Evolutionary conservation across 2,113 vertebrate species (phyloP).

Genomic region (Limanda limanda): DNA sequence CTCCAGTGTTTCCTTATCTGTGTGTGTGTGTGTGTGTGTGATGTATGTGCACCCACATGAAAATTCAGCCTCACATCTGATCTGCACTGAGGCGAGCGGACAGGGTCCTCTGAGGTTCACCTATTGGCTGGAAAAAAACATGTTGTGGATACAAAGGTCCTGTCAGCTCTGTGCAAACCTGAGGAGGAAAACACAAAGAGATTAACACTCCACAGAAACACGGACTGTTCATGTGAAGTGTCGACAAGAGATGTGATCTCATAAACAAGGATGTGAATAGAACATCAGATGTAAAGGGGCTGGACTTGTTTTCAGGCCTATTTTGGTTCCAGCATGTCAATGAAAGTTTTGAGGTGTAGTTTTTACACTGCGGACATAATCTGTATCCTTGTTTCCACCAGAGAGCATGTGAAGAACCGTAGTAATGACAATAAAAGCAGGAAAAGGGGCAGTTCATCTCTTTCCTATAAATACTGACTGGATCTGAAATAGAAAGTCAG

Average conservation of each 20-base stretch:
- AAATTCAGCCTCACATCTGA: background rate
- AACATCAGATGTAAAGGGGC: background rate
- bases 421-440: conserved; percentile 16
- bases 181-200: conserved; percentile 11
- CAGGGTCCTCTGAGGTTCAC: conserved; percentile 34
- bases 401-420: background rate
- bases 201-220: conserved; percentile 19
- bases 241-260: conserved; percentile 15
- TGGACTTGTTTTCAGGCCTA: background rate
- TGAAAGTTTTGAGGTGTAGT: background rate
- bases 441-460: conserved; percentile 8
- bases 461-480: conserved; percentile 33
- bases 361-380: background rate
- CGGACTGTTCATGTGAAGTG: background rate
- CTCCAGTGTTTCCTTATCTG: background rate
- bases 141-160: conserved; percentile 29
- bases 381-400: background rate
- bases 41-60: conserved; percentile 3
- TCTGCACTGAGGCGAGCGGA: background rate
- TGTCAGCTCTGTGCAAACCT: conserved; percentile 19
- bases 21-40: background rate
- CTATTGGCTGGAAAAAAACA: conserved; percentile 12
- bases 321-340: background rate
- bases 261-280: background rate
- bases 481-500: conserved; percentile 46